Base-by-base conservation (phyloP, 2,888 invertebrate genomes). In the Labia minor region DNA sequence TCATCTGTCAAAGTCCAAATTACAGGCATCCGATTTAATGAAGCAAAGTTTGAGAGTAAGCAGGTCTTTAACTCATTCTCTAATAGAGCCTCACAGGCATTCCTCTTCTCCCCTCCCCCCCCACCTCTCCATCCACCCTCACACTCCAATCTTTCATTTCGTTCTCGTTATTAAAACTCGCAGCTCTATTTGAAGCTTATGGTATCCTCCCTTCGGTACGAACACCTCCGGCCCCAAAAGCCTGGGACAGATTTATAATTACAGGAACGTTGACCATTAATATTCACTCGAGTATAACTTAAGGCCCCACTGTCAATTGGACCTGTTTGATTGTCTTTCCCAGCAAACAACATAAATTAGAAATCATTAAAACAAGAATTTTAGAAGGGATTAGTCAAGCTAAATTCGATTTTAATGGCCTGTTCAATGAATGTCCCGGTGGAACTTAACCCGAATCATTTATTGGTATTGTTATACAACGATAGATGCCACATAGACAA, bases 1-100 rank as follows among this genome's bases (percentile, higher is more conserved):
- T 49, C 49, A 49, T 49, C 49, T 49, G 49, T 49, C 49, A 49
- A 49, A 49, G 49, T 49, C 49, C 49, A 49, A 49, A 49, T 49
- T 49, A 49, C 49, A 49, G 49, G 49, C 49, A 49, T 49, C 49
- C 49, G 49, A 49, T 49, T 49, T 49, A 49, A 49, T 49, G 49
- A 49, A 49, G 49, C 49, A 49, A 49, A 49, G 49, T 49, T 49
- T 49, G 49, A 49, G 49, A 49, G 49, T 49, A 49, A 49, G 49
- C 49, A 49, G 49, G 49, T 49, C 49, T 49, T 49, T 49, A 49
- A 49, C 49, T 49, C 49, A 49, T 49, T 49, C 49, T 14, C 49
- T 49, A 49, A 49, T 49, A 49, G 49, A 49, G 49, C 49, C 49
- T 49, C 49, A 49, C 6, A 49, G 49, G 49, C 49, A 49, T 49